These are phyloP conservation scores for Platycheirus rosarum DNA, from an alignment of 2,888 invertebrate genomes.

Conservation along the genomic window DNA sequence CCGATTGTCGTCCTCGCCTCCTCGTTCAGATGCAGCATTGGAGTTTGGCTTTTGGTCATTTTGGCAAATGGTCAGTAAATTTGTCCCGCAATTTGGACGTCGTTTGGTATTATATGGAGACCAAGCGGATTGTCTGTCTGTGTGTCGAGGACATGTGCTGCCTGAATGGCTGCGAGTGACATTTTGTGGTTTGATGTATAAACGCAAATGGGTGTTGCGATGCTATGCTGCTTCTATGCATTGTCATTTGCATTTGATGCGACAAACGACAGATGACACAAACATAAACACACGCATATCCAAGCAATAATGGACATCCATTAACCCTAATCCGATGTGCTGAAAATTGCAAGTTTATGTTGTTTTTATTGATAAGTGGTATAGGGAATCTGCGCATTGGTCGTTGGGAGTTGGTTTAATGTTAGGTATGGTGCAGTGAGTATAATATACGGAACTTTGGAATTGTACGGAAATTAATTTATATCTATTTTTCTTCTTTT, in stretches of 20 bases:
- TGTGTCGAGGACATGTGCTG: conserved; percentile 5
- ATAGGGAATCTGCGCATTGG: conserved; percentile 2
- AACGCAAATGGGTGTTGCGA: conserved; percentile 11
- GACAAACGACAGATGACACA: conserved; percentile 69
- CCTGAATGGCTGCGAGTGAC: conserved; percentile 29
- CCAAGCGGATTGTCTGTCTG: conserved; percentile 6
- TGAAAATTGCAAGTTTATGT: conserved; percentile 23
- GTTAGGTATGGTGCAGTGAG: conserved; percentile 12
- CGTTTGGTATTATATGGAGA: conserved; percentile 26
- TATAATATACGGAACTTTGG: no score
- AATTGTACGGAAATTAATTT: no score
- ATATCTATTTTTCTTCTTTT: no score
- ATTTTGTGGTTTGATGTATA: conserved; percentile 36
- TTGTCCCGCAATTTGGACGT: conserved; percentile 52
- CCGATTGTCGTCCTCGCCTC: conserved; percentile 14
- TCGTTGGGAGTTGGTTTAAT: conserved; percentile 14
- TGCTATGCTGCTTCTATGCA: conserved; percentile 2
- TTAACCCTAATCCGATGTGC: conserved; percentile 72
- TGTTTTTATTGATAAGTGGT: conserved; percentile 32
- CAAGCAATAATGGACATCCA: conserved; percentile 67
- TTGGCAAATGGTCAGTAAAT: conserved; percentile 68
- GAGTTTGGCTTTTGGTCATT: conserved; percentile 58
- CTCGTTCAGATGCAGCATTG: background rate
- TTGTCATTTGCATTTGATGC: conserved; percentile 67
- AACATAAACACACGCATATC: conserved; percentile 38